phyloP scores from a whole-genome alignment of 2,797 vertebrate genomes.

The Gobio occitaniae region DNA sequence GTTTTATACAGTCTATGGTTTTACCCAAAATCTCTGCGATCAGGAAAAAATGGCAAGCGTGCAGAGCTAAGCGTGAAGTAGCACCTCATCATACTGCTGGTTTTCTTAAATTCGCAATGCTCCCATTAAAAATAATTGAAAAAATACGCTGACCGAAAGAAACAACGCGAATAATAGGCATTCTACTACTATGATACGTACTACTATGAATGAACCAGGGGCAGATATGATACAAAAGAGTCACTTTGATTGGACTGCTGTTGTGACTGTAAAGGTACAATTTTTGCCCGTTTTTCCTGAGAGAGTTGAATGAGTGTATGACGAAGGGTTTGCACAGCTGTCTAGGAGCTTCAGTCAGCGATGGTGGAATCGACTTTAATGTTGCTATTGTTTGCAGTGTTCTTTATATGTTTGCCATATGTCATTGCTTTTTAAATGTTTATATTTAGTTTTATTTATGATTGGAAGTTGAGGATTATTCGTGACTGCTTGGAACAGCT shows the following conservation, averaged over 20 bases:
- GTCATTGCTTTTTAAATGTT: neutral
- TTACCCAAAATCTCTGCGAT: neutral
- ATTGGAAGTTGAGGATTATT: neutral
- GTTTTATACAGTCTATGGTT: no score
- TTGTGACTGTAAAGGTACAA: neutral
- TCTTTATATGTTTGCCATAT: conserved; percentile 21
- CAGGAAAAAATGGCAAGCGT: neutral
- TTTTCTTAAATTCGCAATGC: neutral
- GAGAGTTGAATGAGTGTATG: neutral
- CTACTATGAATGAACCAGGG: neutral
- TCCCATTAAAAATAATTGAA: neutral
- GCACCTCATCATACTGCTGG: neutral
- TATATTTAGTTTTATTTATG: conserved; percentile 8
- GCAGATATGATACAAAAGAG: neutral
- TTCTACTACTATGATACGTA: neutral
- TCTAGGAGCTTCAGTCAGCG: neutral
- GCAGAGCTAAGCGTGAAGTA: neutral
- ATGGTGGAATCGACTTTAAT: neutral
- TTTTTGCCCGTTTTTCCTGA: neutral
- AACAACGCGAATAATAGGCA: neutral
- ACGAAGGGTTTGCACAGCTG: conserved; percentile 31
- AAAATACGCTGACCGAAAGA: neutral
- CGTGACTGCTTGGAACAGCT: neutral
- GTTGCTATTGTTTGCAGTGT: conserved; percentile 19
- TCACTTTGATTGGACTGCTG: neutral